Conservation (phyloP, 1,140 invertebrate species). For the Drosophila pandora region DNA sequence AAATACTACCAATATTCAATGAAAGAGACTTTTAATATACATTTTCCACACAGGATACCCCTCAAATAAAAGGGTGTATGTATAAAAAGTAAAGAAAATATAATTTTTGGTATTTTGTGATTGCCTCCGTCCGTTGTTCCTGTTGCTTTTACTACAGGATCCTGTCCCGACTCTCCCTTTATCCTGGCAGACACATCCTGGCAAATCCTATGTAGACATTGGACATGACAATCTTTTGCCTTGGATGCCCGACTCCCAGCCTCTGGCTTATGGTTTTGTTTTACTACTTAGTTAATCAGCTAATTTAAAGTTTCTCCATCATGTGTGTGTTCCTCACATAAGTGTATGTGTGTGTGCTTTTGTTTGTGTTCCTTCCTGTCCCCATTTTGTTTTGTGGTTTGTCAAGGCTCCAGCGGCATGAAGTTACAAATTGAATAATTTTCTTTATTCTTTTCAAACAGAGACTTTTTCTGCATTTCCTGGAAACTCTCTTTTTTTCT, state of each 20-base stretch:
- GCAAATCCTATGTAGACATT: conserved; percentile 70
- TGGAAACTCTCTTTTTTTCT: conserved; percentile 11
- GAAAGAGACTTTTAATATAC: background rate
- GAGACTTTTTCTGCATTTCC: conserved; percentile 3
- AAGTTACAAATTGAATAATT: conserved; percentile 44
- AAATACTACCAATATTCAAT: background rate
- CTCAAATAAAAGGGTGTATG: background rate
- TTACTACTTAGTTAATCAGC: conserved; percentile 79
- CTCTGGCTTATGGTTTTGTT: conserved; percentile 69
- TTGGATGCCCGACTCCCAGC: conserved; percentile 28
- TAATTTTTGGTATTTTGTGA: conserved; percentile 79
- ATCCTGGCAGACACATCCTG: conserved; percentile 56
- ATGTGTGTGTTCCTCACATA: conserved; percentile 17
- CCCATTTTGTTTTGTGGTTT: conserved; percentile 32
- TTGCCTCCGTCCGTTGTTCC: conserved; percentile 65
- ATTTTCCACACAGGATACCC: background rate
- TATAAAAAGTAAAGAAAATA: conserved; percentile 56
- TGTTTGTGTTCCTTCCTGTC: conserved; percentile 23
- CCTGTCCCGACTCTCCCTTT: conserved; percentile 6
- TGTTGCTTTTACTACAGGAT: conserved; percentile 31
- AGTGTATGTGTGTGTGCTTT: conserved; percentile 21
- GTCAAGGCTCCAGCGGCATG: conserved; percentile 28
- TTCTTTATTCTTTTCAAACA: conserved; percentile 1
- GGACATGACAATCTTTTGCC: conserved; percentile 52
- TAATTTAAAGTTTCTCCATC: conserved; percentile 67